Conservation (phyloP, 1,140 invertebrate species). For the Proctacanthus coquilletti region DNA sequence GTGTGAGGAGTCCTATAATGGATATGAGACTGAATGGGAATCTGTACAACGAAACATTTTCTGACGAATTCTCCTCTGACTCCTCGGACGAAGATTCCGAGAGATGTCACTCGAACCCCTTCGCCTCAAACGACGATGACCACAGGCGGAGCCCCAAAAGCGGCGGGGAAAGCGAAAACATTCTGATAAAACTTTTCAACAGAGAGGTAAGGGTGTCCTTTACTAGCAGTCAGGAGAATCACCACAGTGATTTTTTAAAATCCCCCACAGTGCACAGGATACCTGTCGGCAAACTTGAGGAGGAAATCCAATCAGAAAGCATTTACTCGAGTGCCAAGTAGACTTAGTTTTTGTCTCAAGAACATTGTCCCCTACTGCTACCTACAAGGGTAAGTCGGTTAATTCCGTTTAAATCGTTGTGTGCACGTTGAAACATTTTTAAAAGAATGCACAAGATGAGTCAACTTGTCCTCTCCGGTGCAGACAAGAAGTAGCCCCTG, state of each 20-base stretch:
- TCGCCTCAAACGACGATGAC: neutral
- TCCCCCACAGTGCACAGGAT: conserved; percentile 8
- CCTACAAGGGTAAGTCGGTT: conserved; percentile 21
- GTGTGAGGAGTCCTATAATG: too few relatives aligned
- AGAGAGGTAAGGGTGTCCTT: conserved; percentile 21
- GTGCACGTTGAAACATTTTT: too few relatives aligned
- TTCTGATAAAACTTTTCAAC: conserved; percentile 20
- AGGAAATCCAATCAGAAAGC: conserved; percentile 26
- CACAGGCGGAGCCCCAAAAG: neutral
- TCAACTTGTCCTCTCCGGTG: too few relatives aligned
- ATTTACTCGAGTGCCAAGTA: conserved; percentile 42
- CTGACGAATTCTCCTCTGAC: neutral
- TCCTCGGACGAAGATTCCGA: neutral
- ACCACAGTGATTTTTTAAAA: too few relatives aligned
- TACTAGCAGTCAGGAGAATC: too few relatives aligned
- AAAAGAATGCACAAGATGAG: too few relatives aligned
- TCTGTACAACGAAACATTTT: neutral
- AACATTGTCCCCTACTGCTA: conserved; percentile 35
- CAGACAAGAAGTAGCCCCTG: too few relatives aligned
- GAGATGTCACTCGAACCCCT: neutral
- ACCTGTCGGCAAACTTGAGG: conserved; percentile 19
- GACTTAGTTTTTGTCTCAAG: conserved; percentile 42
- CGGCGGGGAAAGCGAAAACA: conserved; percentile 9
- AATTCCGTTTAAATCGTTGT: neutral
- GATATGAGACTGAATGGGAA: neutral